phyloP scores from a whole-genome alignment of 2,888 invertebrate species.

The Entomobrya proxima region DNA sequence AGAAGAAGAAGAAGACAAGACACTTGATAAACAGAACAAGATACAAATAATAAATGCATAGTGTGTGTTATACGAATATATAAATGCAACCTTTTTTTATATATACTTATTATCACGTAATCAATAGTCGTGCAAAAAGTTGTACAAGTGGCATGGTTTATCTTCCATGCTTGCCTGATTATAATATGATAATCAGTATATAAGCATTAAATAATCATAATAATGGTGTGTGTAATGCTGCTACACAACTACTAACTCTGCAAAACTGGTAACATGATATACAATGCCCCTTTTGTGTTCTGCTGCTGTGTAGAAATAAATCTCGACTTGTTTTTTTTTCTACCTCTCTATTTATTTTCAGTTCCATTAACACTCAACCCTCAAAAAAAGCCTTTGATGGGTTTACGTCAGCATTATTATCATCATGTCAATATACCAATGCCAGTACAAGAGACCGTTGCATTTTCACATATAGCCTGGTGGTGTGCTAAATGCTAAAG shows the following conservation, averaged over 20 bases:
- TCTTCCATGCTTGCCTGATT: too few species aligned
- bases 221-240: neutral
- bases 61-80: neutral
- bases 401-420: conserved; percentile 30
- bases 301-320: neutral
- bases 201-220: neutral
- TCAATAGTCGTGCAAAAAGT: too few species aligned
- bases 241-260: neutral
- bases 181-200: neutral
- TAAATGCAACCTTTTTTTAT: neutral
- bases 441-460: too few species aligned
- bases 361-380: conserved; percentile 37
- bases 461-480: too few species aligned
- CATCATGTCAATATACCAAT: neutral
- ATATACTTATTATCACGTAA: neutral
- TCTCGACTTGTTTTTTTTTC: neutral
- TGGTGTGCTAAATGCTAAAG: too few species aligned
- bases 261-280: conserved; percentile 31
- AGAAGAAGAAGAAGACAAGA: too few species aligned
- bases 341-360: conserved; percentile 16
- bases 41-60: neutral
- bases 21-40: neutral
- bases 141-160: too few species aligned
- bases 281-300: neutral
- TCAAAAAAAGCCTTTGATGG: neutral